Evolutionary conservation across 2,888 invertebrate genomes (phyloP), one percentile per base, ranked within the genome.

Genomic region (Caenorhabditis panamensis): DNA sequence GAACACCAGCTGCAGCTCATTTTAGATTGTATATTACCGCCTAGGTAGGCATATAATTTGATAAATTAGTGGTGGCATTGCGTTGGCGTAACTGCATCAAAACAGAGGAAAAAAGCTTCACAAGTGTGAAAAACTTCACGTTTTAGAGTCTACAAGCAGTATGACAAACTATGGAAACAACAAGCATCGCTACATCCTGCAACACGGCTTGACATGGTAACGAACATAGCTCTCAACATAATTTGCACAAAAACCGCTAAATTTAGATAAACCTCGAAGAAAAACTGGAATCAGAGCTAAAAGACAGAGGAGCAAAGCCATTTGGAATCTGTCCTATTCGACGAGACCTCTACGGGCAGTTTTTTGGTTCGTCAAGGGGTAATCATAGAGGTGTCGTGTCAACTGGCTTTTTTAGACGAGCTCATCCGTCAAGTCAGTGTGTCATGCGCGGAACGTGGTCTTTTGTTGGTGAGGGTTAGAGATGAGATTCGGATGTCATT

Each of bases 401-500:
- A n/a, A n/a, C n/a, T n/a, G 8, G 41, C 2, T 6, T 13, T 76
- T 89, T 18, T 88, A 93, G 95, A 96, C 92, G 96, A 98, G 92
- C 92, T 96, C 49, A 95, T 96, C 88, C 93, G 95, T n/a, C 94
- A 93, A 93, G 96, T 97, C 26, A 97, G 98, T 5, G 95, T 99
- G 58, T 97, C 96, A 91, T 98, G 98, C 91, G 95, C 96, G 0
- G 98, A 99, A 92, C 93, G 97, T 87, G 98, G 98, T 2, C 93
- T 98, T n/a, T 92, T 99, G 6, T 92, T 99, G 61, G 92, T 97
- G 66, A 93, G 97, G 87, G 95, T 98, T 4, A 93, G 98, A 24
- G 97, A 99, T 91, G 98, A 99, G 93, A 95, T 97, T 75, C 94
- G 95, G 84, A 96, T 98, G 94, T 97, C 97, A 0, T 95, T 98